Conservation (phyloP, 2,888 invertebrate genomes). For the Dynastes hyllus region DNA sequence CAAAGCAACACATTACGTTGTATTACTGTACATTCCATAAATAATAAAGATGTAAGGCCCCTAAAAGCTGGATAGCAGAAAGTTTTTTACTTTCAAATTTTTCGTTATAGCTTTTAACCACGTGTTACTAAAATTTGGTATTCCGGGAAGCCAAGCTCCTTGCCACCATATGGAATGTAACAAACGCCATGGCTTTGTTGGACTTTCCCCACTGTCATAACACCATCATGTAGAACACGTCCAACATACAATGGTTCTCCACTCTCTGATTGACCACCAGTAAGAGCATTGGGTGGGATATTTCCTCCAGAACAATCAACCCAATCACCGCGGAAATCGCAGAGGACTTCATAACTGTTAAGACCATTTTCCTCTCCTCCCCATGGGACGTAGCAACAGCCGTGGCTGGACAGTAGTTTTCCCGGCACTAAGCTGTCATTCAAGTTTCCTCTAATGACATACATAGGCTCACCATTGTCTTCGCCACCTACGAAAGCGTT, state of each 20-base stretch:
- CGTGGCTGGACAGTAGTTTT: conserved; percentile 82
- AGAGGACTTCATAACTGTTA: conserved; percentile 78
- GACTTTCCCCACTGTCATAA: conserved; percentile 86
- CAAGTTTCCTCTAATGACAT: conserved; percentile 81
- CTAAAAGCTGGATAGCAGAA: conserved; percentile 51
- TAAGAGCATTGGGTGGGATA: conserved; percentile 82
- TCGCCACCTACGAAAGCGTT: conserved; percentile 81
- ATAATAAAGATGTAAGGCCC: conserved; percentile 49
- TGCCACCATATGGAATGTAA: conserved; percentile 89
- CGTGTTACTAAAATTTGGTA: conserved; percentile 81
- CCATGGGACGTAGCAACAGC: conserved; percentile 81
- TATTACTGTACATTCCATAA: background rate
- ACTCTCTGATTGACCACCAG: conserved; percentile 81
- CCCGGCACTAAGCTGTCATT: conserved; percentile 86
- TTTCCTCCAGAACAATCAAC: conserved; percentile 71
- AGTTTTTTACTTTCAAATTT: background rate
- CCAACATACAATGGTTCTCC: conserved; percentile 88
- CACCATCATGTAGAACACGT: conserved; percentile 84
- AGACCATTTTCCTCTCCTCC: conserved; percentile 83
- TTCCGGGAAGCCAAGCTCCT: conserved; percentile 85
- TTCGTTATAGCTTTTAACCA: conserved; percentile 62
- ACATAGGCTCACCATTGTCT: conserved; percentile 78
- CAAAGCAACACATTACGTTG: conserved; percentile 32
- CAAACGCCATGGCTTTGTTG: conserved; percentile 87
- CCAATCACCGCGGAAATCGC: conserved; percentile 69